Evolutionary conservation across 2,888 invertebrate species (phyloP), one percentile per base, ranked within the genome.

Genomic region (Lepidocyrtinus sp.): DNA sequence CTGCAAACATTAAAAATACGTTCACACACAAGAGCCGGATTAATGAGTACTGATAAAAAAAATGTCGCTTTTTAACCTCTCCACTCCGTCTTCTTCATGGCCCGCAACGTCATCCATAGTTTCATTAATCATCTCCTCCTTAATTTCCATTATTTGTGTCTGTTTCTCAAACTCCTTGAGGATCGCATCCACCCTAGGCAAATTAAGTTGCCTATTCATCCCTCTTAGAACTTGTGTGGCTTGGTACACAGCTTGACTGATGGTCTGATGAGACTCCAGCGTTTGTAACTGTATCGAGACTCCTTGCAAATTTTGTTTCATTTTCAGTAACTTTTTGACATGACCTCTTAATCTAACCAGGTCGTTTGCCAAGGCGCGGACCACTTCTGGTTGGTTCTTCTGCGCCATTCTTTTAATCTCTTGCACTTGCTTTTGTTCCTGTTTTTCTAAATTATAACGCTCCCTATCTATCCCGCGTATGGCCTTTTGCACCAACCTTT

Each of bases 71-170:
- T 17, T 19, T 19, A 85, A 90, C 90, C 90, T 90, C 88, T 92
- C 92, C 82, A 91, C 91, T 81, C 90, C 90, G 87, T 92, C 91
- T 77, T 91, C 91, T 84, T 91, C 91, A 25, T 21, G n/a, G 1
- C 90, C 91, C 87, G 91, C 90, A 5, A 91, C 91, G 87, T 91
- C 92, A 87, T 92, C 92, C 84, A 92, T 91, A 1, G 91, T 91
- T 86, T 92, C 92, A 85, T 90, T 90, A 90, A 92, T 91, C 90
- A 92, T 91, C 84, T 92, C 92, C 87, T 92, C 91, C 87, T 92
- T 92, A 91, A 92, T 91, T 84, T 92, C 91, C 91, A 92, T 92
- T 2, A 92, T 91, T 86, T 91, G 91, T 12, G 90, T 90, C 87
- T 92, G 92, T 85, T 91, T 91, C 87, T 92, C 92, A 88, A 92